Base-by-base conservation (phyloP, 2,113 vertebrate genomes). In the Microcebus jonahi region DNA sequence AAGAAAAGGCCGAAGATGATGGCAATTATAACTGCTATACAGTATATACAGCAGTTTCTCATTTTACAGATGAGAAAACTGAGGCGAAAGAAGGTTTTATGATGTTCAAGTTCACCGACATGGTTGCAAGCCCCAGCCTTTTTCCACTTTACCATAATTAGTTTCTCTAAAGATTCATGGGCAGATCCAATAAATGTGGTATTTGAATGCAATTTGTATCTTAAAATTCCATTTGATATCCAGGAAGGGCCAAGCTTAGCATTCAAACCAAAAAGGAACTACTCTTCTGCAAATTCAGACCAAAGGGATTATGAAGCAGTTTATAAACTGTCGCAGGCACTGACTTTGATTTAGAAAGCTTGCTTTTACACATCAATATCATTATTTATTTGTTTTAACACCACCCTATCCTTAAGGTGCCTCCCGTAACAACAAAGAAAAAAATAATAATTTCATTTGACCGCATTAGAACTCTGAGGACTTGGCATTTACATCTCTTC, bases 321-420 rank as follows among this genome's bases (percentile, higher is more conserved):
- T 94, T 90, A 63, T 68, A 73, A 95, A 34, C 2, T 48, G 1
- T 73, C 57, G 17, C 17, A 94, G 18, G 8, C 55, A 48, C 8
- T 77, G 59, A 55, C 21, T 88, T 90, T 84, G 53, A 73, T 91
- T 86, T 82, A 29, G 55, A 88, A 92, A 95, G 14, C 42, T 95
- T 73, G n/a, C 83, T 96, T 90, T 50, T 61, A 53, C 8, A 36
- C 31, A 93, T 45, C 13, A 55, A 4, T 87, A 94, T 9, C n/a
- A 80, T 50, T 65, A 81, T 67, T 55, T 89, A 55, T 31, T 94
- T 92, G 15, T 73, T 83, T 80, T 55, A 87, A 76, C 39, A 73
- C 34, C 39, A 92, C 61, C 9, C 29, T 53, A 31, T 39, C 75
- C 31, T 86, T 31, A 81, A 75, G 17, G 15, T 89, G 1, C 65